Percentiles rank a stretch among this genome's conserved stretches.
phyloP scores from a whole-genome alignment of 2,113 vertebrate genomes.

The Cyphomyrus discorhynchus region DNA sequence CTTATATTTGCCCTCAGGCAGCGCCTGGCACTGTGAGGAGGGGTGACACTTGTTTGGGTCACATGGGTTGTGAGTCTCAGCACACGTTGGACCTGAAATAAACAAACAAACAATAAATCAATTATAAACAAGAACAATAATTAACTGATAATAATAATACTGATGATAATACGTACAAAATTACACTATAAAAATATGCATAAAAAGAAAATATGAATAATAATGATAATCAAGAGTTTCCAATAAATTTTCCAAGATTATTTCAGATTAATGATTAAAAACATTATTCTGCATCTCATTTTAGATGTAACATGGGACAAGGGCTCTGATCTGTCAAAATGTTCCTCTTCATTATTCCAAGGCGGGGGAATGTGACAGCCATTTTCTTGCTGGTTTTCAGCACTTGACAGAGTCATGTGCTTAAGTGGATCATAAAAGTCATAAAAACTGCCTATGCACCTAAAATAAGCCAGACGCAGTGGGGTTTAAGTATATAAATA shows the following conservation, averaged over 20 bases:
- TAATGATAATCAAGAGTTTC: no score
- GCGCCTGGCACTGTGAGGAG: constrained; percentile 73
- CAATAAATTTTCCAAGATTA: neutral
- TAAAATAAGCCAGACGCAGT: neutral
- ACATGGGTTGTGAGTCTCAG: constrained; percentile 76
- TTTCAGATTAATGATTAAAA: neutral
- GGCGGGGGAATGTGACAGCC: neutral
- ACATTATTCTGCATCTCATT: neutral
- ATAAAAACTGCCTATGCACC: neutral
- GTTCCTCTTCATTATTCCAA: no score
- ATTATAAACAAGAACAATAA: neutral
- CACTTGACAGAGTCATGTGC: neutral
- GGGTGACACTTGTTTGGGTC: constrained; percentile 78
- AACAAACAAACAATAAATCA: neutral
- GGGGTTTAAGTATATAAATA: neutral
- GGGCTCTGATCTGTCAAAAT: no score
- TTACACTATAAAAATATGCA: no score
- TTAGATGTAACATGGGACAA: neutral
- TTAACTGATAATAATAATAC: no score
- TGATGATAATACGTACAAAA: no score
- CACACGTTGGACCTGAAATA: constrained; percentile 79
- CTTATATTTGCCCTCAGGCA: constrained; percentile 72
- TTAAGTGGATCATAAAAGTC: neutral
- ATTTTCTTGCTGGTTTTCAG: neutral
- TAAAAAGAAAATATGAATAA: no score